These are phyloP conservation scores for Elegia similella DNA, from an alignment of 2,888 invertebrate genomes.

Conservation along the genomic window DNA sequence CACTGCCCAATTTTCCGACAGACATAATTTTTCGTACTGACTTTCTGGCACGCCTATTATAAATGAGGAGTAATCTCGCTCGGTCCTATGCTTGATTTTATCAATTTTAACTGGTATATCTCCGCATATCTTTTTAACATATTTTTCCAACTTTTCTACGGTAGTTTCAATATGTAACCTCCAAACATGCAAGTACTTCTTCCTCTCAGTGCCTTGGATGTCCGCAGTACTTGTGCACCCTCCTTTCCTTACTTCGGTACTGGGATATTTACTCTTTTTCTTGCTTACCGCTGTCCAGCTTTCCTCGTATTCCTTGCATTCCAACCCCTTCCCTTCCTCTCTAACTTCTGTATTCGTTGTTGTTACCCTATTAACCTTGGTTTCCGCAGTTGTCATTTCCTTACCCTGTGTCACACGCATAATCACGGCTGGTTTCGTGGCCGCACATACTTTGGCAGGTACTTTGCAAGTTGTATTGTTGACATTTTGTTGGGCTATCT, in stretches of 20 bases:
- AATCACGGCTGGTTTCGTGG: slow-evolving; percentile 3
- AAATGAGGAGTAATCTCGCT: not conserved
- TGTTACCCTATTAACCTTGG: not conserved
- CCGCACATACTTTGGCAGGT: slow-evolving; percentile 4
- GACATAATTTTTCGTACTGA: slow-evolving; percentile 24
- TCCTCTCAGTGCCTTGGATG: slow-evolving; percentile 11
- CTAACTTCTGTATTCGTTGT: too few relatives aligned
- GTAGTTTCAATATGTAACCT: not conserved
- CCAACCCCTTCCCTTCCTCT: not conserved
- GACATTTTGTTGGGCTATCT: slow-evolving; percentile 10
- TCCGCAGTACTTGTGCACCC: not conserved
- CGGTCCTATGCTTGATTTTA: slow-evolving; percentile 5
- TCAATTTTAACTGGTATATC: not conserved
- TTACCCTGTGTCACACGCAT: not conserved
- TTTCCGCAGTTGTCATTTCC: not conserved
- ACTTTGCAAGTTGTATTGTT: not conserved
- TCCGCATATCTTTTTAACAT: not conserved
- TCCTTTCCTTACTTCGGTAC: slow-evolving; percentile 9
- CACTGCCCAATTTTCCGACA: slow-evolving; percentile 26
- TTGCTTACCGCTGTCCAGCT: slow-evolving; percentile 6
- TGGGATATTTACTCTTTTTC: slow-evolving; percentile 12
- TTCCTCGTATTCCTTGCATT: slow-evolving; percentile 2
- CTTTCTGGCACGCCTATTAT: slow-evolving; percentile 26
- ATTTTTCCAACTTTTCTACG: not conserved
- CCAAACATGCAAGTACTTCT: slow-evolving; percentile 12